Evolutionary conservation across 1,140 invertebrate species (phyloP), one percentile per base, ranked within the genome.

Genomic region (Daktulosphaira vitifoliae): DNA sequence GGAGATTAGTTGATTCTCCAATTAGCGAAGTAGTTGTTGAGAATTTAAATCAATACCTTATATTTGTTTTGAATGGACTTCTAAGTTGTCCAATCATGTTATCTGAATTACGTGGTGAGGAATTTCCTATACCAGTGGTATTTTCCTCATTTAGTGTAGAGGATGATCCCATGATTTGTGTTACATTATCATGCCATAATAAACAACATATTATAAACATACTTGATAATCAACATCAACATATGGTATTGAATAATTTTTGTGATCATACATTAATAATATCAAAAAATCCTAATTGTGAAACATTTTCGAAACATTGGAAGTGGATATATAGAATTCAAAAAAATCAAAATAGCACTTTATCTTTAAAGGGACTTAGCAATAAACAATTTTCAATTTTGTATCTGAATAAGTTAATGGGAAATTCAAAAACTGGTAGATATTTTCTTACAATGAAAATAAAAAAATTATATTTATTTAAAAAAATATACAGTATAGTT

Each of bases 141-240:
- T 65, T 65, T 22, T 51, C 46, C 6, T 29, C 23, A 3, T 7
- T 11, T 1, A 20, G 29, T 33, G n/a, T n/a, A n/a, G 29, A 51
- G 2, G 2, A 29, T 6, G 20, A 65, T 29, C 46, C 26, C 5
- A 6, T 22, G 3, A 13, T 65, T 50, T 20, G 44, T 23, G 37
- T 65, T 6, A 50, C 62, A 1, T 44, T 46, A 15, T 77, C 79
- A 70, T 77, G 81, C 68, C 76, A 78, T n/a, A 78, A 80, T 66
- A 79, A 79, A 20, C 78, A 80, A 42, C 77, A 77, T 0, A 84
- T 78, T 65, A 72, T 85, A 33, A 76, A 80, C 33, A 73, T 84
- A 23, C 77, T 82, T 68, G 70, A 73, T 42, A 82, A 86, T 70
- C 69, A 75, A 8, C 74, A 79, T 71, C 84, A 83, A n/a, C 79